phyloP scores from a whole-genome alignment of 1,140 invertebrate species.

The Ooceraea biroi region DNA sequence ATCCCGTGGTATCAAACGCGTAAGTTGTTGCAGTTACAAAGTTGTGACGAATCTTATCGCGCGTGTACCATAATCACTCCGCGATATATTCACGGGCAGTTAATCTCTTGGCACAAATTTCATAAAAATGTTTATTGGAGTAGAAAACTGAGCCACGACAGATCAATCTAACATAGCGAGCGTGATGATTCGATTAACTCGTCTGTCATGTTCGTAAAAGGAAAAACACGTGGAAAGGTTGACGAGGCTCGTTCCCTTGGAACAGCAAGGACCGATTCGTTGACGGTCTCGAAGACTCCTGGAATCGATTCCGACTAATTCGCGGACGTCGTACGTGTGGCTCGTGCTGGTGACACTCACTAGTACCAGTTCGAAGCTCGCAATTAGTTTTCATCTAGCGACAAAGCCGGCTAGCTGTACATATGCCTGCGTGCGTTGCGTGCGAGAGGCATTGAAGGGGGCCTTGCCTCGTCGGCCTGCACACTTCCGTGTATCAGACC shows the following conservation, averaged over 20 bases:
- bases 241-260: neutral
- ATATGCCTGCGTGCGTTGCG: conserved; percentile 59
- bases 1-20: conserved; percentile 38
- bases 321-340: conserved; percentile 13
- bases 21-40: conserved; percentile 25
- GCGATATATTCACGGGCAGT: neutral
- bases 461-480: conserved; percentile 79
- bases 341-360: conserved; percentile 21
- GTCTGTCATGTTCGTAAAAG: conserved; percentile 1
- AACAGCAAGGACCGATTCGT: neutral
- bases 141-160: neutral
- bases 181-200: conserved; percentile 18
- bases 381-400: conserved; percentile 76
- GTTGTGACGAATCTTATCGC: conserved; percentile 2
- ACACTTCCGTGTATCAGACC: conserved; percentile 84
- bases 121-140: neutral
- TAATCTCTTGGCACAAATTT: no score
- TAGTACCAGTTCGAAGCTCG: conserved; percentile 49
- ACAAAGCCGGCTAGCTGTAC: conserved; percentile 71
- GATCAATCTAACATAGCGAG: neutral
- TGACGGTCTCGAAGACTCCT: conserved; percentile 30
- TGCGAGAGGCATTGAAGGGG: conserved; percentile 83
- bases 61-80: neutral
- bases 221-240: conserved; percentile 1
- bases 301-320: conserved; percentile 56